A percentile compares a stretch with the other conserved stretches of the same genome.
Evolutionary conservation across 2,888 invertebrate species (phyloP).

Genomic region (Busseola fusca): DNA sequence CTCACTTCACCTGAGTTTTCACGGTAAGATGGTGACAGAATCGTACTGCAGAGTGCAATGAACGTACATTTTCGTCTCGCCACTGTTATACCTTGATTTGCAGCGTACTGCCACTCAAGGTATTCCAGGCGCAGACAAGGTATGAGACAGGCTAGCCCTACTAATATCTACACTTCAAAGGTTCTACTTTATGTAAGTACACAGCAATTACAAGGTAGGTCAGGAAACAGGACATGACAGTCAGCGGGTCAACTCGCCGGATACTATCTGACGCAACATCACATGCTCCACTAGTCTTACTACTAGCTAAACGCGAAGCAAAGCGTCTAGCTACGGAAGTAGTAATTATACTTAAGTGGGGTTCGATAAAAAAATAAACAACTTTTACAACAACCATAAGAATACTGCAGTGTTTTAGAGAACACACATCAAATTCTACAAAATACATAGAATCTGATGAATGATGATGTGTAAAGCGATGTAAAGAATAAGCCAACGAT

Average conservation of each 20-base stretch:
- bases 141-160: neutral
- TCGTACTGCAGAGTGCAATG: no score
- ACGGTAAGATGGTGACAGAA: no score
- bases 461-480: neutral
- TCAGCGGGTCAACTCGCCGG: slow-evolving; percentile 38
- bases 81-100: neutral
- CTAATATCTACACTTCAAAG: neutral
- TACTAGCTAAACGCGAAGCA: neutral
- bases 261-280: slow-evolving; percentile 38
- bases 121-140: neutral
- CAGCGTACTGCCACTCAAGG: neutral
- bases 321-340: neutral
- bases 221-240: slow-evolving; percentile 43
- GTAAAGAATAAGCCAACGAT: neutral
- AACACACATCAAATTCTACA: neutral
- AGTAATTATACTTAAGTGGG: neutral
- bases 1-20: no score
- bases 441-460: neutral
- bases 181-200: slow-evolving; percentile 10
- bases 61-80: neutral
- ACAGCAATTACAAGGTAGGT: slow-evolving; percentile 11
- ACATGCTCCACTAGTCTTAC: neutral
- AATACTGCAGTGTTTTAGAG: neutral
- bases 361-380: neutral
- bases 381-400: neutral